Base-by-base conservation (phyloP, 2,888 invertebrate genomes). In the Nebria salina region DNA sequence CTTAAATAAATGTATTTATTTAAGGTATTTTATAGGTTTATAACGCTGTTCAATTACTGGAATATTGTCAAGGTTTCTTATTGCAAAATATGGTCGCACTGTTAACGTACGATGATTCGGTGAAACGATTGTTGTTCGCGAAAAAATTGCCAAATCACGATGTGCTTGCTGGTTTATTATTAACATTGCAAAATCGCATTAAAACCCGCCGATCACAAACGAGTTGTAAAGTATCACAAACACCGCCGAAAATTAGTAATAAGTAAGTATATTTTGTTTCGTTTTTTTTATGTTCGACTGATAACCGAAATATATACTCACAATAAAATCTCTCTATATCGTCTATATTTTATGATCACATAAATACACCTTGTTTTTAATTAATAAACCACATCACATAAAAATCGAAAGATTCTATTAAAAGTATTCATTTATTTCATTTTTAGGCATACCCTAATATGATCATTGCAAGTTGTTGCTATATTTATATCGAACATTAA, bases 11-110 rank as follows among this genome's bases (percentile, higher is more conserved):
- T 74, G 25, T 75, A 73, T 73, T 66, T 42, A 20, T 20, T 74
- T n/a, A 43, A 64, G 34, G 34, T 73, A 26, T 70, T 25, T 70
- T 70, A 26, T 86, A 95, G 95, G 96, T 97, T 20, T 97, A 97
- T 87, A 96, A 95, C 86, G 97, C 97, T 42, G 92, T 93, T 64
- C 95, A 96, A 87, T 90, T 97, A 65, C 89, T 97, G 86, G 96
- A 97, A 89, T 97, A 96, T 88, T 97, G 97, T 87, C 97, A 97
- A 90, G 96, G 96, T 76, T 97, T 96, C 88, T 90, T 97, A 41
- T 91, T 97, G 72, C 97, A 97, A 89, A 97, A 97, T 87, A 96
- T 97, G 96, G 96, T 97, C n/a, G 96, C 96, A n/a, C 90, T 97
- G 41, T 90, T 97, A 74, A 97, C 96, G 0, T 97, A 96, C 86